These are phyloP conservation scores for Sebastes goodei DNA, from an alignment of 2,797 vertebrate species.

Conservation along the genomic window DNA sequence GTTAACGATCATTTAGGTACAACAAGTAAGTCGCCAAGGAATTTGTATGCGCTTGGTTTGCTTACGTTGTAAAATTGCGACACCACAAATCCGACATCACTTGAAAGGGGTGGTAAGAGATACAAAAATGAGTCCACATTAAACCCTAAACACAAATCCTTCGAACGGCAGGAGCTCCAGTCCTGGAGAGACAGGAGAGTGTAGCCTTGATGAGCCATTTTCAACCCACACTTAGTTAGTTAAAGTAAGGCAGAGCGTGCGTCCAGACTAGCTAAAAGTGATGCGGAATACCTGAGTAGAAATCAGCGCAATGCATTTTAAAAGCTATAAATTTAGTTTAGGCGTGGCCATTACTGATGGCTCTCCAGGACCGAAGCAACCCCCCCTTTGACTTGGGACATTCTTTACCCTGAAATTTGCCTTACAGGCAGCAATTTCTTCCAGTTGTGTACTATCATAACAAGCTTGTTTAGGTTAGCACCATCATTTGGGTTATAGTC, in stretches of 20 bases:
- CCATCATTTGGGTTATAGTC: background rate
- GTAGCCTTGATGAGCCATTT: background rate
- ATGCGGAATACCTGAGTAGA: slow-evolving; percentile 54
- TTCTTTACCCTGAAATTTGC: slow-evolving; percentile 36
- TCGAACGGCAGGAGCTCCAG: slow-evolving; percentile 17
- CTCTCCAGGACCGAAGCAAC: slow-evolving; percentile 42
- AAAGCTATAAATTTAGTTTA: slow-evolving; percentile 8
- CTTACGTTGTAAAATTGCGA: slow-evolving; percentile 6
- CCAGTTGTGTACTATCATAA: background rate
- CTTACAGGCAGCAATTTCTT: slow-evolving; percentile 17
- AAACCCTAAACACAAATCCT: slow-evolving; percentile 31
- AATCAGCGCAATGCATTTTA: slow-evolving; percentile 22
- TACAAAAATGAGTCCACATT: slow-evolving; percentile 30
- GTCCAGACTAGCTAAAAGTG: slow-evolving; percentile 6
- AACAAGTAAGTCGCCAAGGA: background rate
- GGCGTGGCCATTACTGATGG: background rate
- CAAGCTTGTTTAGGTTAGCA: background rate
- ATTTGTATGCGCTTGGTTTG: background rate
- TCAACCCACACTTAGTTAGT: background rate
- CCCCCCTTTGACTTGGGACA: background rate
- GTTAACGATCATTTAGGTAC: background rate
- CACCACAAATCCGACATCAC: slow-evolving; percentile 13
- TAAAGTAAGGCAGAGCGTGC: background rate
- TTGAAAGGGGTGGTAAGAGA: slow-evolving; percentile 29
- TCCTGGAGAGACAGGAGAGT: slow-evolving; percentile 35